Evolutionary conservation across 64 coral and sea anemone species (phyloP).

Genomic region (Catalaphyllia jardinei): DNA sequence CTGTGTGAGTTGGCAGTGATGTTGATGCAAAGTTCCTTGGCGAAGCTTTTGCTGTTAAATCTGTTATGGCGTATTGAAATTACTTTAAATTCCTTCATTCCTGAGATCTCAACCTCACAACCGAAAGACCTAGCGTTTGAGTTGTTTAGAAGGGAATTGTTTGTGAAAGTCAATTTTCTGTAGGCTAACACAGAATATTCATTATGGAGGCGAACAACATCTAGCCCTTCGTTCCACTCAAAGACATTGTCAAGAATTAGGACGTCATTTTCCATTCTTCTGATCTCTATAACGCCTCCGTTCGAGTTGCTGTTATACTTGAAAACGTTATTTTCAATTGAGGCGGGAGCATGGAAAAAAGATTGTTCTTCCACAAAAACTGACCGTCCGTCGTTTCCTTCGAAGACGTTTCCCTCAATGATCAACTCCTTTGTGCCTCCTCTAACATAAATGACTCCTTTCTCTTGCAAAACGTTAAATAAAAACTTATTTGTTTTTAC

Average conservation of each 20-base stretch:
- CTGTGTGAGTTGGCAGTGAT: background rate
- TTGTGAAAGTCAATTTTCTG: background rate
- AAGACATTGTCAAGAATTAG: conserved; percentile 11
- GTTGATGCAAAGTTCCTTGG: background rate
- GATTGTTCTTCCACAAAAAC: background rate
- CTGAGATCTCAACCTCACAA: background rate
- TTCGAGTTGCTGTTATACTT: background rate
- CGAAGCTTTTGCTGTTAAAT: background rate
- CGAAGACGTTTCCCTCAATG: conserved; percentile 17
- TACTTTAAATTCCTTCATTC: background rate
- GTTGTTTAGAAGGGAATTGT: conserved; percentile 13
- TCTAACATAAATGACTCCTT: conserved; percentile 43
- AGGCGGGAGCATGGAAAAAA: background rate
- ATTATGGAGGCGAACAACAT: background rate
- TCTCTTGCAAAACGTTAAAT: conserved; percentile 34
- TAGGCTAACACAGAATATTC: background rate
- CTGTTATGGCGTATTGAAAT: background rate
- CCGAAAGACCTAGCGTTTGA: no score
- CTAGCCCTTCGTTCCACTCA: background rate
- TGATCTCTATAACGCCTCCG: background rate
- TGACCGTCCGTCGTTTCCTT: background rate
- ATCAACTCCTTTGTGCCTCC: background rate
- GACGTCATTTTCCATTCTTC: background rate
- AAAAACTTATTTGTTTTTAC: conserved; percentile 49
- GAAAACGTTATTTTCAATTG: conserved; percentile 5